These are phyloP conservation scores for Stylophora pistillata DNA, from an alignment of 64 coral and sea anemone genomes.

Conservation along the genomic window DNA sequence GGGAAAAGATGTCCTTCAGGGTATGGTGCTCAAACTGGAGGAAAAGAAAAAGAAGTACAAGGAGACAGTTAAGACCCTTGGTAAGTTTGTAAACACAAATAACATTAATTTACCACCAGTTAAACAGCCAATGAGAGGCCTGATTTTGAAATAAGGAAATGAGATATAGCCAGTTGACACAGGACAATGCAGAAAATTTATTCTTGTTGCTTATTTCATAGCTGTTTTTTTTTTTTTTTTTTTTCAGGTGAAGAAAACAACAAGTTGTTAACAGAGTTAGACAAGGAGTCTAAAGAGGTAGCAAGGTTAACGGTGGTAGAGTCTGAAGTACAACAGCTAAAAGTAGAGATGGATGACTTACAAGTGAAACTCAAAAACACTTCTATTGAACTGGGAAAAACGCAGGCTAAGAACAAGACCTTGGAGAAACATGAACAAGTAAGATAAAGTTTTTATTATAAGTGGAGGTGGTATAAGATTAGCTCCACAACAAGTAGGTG, in stretches of 20 bases:
- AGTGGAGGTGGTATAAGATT: too few species aligned
- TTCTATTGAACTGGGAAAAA: conserved; percentile 87
- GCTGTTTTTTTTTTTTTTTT: not conserved
- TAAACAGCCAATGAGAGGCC: too few species aligned
- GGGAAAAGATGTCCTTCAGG: conserved; percentile 81
- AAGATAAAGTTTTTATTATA: not conserved
- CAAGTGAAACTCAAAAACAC: conserved; percentile 74
- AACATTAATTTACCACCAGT: too few species aligned
- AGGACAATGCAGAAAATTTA: not conserved
- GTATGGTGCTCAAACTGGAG: conserved; percentile 64
- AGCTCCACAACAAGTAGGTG: too few species aligned
- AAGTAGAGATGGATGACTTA: conserved; percentile 60
- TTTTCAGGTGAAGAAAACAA: conserved; percentile 60
- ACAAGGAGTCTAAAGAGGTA: conserved; percentile 70
- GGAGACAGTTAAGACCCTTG: conserved; percentile 66
- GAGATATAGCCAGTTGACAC: too few species aligned
- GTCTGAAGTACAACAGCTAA: conserved; percentile 65
- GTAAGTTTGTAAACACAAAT: conserved; percentile 18
- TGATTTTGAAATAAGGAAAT: too few species aligned
- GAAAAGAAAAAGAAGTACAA: conserved; percentile 67
- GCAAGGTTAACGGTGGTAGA: conserved; percentile 64
- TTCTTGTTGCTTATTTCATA: not conserved
- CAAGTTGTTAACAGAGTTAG: conserved; percentile 65
- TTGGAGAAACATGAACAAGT: conserved; percentile 92
- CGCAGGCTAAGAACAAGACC: conserved; percentile 86